Evolutionary conservation across 1,140 invertebrate species (phyloP), one percentile per base, ranked within the genome.

Genomic region (Drosophila cardini): DNA sequence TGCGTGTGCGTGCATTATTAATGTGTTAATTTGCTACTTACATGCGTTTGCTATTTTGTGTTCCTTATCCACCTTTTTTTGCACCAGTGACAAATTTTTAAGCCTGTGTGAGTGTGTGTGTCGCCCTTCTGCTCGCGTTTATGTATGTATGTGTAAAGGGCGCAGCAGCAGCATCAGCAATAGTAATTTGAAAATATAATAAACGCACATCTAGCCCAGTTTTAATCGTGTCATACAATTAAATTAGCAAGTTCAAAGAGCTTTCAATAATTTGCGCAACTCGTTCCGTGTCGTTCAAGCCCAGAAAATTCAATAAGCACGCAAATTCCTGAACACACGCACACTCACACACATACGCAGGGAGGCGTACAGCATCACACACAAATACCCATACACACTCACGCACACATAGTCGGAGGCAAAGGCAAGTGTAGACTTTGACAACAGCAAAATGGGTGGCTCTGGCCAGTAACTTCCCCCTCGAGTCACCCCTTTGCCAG

Each of bases 251-350:
- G 64, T 80, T 84, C 61, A 86, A 78, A 72, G 64, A 43, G 45
- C 38, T 50, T 30, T 16, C 10, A n/a, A 11, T 34, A 60, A 60
- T 82, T 78, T 72, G 63, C 79, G 53, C 72, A 82, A 87, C 83
- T 76, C 67, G 62, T 58, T 72, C 46, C 46, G 53, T 56, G 73
- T 53, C 34, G 50, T 34, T 15, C 18, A 43, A 70, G 38, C 34
- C 15, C 70, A 69, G 83, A 87, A 87, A 86, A 89, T 80, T 89
- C 83, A 87, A 89, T 89, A 87, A 89, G 84, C 76, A 87, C 79
- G 76, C 75, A 87, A 87, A 86, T 87, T 86, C 78, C 82, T 78
- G 68, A 68, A 78, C 82, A 76, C 56, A 74, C 77, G 61, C 57
- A 69, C 9, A 62, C 63, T 52, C 32, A 65, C 45, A 52, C 48